phyloP scores from a whole-genome alignment of 37 sponge, comb jelly and placozoan genomes.

The Petrosia ficiformis region DNA sequence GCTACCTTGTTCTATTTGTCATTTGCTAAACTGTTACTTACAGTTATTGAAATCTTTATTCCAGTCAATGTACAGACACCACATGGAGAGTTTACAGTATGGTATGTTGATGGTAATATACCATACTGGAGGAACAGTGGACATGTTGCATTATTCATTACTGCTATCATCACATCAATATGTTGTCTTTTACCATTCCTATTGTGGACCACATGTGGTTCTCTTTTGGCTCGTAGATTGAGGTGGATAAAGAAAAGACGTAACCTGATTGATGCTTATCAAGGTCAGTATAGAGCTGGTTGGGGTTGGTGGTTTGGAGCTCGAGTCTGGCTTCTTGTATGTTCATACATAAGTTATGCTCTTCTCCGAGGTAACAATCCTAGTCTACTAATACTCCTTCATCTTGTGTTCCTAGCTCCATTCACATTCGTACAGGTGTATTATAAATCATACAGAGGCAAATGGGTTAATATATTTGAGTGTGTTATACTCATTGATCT shows the following conservation, averaged over 20 bases:
- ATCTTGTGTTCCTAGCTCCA: neutral
- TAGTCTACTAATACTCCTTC: neutral
- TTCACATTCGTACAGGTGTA: neutral
- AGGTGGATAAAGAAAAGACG: neutral
- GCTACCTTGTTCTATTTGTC: neutral
- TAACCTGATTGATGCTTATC: neutral
- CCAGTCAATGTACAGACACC: neutral
- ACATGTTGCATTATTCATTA: neutral
- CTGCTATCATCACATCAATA: neutral
- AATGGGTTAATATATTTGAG: neutral
- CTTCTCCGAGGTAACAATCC: neutral
- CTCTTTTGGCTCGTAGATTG: neutral
- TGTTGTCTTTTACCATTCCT: neutral
- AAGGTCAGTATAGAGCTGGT: neutral
- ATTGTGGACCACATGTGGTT: neutral
- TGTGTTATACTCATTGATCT: neutral
- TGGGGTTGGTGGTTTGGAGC: neutral
- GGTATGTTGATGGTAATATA: neutral
- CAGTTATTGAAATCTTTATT: neutral
- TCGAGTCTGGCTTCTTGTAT: neutral
- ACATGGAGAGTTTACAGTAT: neutral
- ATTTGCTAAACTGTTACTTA: neutral
- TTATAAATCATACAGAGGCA: neutral
- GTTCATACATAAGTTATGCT: neutral
- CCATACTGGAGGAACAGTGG: neutral